Percentiles rank a stretch among this genome's conserved stretches.
phyloP scores from a whole-genome alignment of 2,888 invertebrate species.

The Xylota sylvarum region DNA sequence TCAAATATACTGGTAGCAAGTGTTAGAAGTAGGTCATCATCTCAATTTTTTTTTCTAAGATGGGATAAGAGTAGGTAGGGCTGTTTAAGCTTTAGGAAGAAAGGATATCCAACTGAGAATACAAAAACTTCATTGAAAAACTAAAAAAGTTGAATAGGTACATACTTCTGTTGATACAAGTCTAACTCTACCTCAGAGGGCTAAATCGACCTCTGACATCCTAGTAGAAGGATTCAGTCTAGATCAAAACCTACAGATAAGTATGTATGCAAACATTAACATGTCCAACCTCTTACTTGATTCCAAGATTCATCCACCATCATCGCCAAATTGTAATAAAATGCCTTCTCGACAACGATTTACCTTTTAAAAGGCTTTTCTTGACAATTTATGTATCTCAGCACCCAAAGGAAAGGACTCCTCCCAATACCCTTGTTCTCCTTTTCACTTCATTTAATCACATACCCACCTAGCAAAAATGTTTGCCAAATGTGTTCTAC shows the following conservation, averaged over 20 bases:
- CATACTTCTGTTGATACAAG: no score
- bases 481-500: conserved; percentile 67
- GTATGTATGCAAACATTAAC: not conserved
- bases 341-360: not conserved
- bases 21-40: no score
- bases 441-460: conserved; percentile 72
- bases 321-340: conserved; percentile 35
- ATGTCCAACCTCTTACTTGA: not conserved
- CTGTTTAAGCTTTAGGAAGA: no score
- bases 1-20: no score
- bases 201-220: no score
- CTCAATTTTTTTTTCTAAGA: no score
- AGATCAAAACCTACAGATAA: not conserved
- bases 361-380: conserved; percentile 13
- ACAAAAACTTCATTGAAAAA: no score
- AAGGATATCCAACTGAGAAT: no score
- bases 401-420: conserved; percentile 27
- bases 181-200: no score
- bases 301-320: conserved; percentile 15
- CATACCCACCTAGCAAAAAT: conserved; percentile 67
- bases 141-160: no score
- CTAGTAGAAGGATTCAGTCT: not conserved
- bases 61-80: no score
- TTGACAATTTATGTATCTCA: conserved; percentile 42
- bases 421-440: conserved; percentile 12